These are phyloP conservation scores for Creontiades dilutus DNA, from an alignment of 2,888 invertebrate species.

Conservation along the genomic window DNA sequence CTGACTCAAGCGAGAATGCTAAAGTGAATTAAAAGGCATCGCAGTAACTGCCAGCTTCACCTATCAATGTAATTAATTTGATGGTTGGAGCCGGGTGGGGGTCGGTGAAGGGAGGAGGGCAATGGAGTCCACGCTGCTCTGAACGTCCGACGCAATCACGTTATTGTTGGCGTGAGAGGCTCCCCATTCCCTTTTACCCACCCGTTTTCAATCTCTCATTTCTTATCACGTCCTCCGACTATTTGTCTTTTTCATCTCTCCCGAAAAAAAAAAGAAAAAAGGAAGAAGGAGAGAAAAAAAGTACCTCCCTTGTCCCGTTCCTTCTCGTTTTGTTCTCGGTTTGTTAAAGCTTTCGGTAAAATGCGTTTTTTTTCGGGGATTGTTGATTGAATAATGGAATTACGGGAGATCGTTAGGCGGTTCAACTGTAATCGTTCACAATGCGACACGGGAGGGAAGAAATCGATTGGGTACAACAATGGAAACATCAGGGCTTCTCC, in stretches of 20 bases:
- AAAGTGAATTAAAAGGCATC: too few species aligned
- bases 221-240: slow-evolving; percentile 66
- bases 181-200: neutral
- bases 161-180: slow-evolving; percentile 56
- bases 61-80: slow-evolving; percentile 36
- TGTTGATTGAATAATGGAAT: slow-evolving; percentile 39
- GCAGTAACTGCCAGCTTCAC: neutral
- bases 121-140: too few species aligned
- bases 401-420: neutral
- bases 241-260: slow-evolving; percentile 64
- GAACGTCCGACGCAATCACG: slow-evolving; percentile 45
- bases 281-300: neutral
- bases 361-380: slow-evolving; percentile 9
- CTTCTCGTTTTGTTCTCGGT: slow-evolving; percentile 10
- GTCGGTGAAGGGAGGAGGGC: neutral
- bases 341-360: slow-evolving; percentile 26
- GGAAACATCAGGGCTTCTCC: too few species aligned
- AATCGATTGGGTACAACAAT: too few species aligned
- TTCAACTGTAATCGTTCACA: neutral
- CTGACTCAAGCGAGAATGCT: too few species aligned
- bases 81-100: neutral
- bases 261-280: slow-evolving; percentile 1
- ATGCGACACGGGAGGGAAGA: too few species aligned
- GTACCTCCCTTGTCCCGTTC: neutral
- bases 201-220: slow-evolving; percentile 67